These are phyloP conservation scores for Empidonax alnorum DNA, from an alignment of 2,113 vertebrate species.

Conservation along the genomic window DNA sequence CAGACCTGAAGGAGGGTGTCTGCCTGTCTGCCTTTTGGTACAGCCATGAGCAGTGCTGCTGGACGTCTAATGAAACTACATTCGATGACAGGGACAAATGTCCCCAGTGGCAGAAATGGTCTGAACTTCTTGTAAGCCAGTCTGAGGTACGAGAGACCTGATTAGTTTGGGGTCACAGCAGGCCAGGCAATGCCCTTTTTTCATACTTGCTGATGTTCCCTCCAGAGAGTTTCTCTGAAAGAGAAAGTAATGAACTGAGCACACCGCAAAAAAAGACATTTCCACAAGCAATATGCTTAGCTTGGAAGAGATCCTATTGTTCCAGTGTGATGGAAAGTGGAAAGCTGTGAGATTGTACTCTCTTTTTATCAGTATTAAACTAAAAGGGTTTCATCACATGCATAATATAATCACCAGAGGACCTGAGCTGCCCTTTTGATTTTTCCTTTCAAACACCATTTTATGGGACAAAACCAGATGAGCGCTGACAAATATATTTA, in stretches of 20 bases:
- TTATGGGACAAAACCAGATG: neutral
- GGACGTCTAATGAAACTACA: constrained; percentile 95
- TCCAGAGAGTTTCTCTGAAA: neutral
- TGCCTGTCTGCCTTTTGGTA: constrained; percentile 96
- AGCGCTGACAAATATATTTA: neutral
- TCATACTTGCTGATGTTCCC: neutral
- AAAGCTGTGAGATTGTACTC: neutral
- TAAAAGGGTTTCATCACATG: neutral
- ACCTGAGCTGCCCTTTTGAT: neutral
- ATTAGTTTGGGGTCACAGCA: neutral
- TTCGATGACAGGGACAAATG: constrained; percentile 97
- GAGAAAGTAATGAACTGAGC: neutral
- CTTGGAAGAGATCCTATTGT: neutral
- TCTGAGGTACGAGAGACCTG: constrained; percentile 79
- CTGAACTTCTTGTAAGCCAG: constrained; percentile 90
- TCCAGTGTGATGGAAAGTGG: neutral
- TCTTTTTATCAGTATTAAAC: neutral
- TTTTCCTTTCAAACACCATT: neutral
- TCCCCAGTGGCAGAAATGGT: constrained; percentile 98
- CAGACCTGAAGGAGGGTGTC: constrained; percentile 95
- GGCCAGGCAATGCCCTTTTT: neutral
- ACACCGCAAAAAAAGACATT: neutral
- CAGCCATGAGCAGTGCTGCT: constrained; percentile 98
- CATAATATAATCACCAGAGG: neutral
- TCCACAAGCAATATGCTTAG: neutral